Conservation (phyloP, 2,113 vertebrate genomes). For the Boleophthalmus pectinirostris region DNA sequence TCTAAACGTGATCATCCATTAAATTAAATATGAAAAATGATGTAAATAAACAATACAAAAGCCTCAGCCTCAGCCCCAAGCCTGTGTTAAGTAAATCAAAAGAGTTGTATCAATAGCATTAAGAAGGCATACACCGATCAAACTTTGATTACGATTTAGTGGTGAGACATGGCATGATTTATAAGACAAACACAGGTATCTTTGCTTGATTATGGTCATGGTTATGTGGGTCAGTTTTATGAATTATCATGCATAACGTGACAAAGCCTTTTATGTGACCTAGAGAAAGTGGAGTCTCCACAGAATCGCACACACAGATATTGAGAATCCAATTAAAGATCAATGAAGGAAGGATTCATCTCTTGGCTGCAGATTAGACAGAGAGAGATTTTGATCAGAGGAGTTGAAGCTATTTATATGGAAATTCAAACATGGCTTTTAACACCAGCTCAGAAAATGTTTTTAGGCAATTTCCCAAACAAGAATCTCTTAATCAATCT, state of each 20-base stretch:
- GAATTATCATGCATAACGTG: constrained; percentile 56
- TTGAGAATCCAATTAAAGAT: constrained; percentile 71
- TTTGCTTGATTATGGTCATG: constrained; percentile 37
- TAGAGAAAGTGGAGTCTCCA: constrained; percentile 51
- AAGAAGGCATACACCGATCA: neutral
- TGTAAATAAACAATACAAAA: too few relatives aligned
- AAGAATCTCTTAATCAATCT: neutral
- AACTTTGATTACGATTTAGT: neutral
- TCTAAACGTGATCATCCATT: too few relatives aligned
- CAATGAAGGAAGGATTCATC: constrained; percentile 55
- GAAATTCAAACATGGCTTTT: constrained; percentile 45
- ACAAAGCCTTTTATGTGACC: constrained; percentile 56
- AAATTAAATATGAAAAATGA: too few relatives aligned
- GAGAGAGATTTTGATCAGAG: constrained; percentile 37
- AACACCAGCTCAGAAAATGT: constrained; percentile 11
- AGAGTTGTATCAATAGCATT: neutral
- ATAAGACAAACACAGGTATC: constrained; percentile 1
- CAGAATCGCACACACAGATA: constrained; percentile 55
- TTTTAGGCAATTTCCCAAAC: neutral
- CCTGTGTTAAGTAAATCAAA: too few relatives aligned
- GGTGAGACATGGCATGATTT: constrained; percentile 23
- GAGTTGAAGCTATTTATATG: constrained; percentile 55
- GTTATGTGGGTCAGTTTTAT: constrained; percentile 34
- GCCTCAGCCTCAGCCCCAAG: too few relatives aligned
- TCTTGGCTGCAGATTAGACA: constrained; percentile 47